Evolutionary conservation across 2,888 invertebrate genomes (phyloP).

Genomic region (Eueremaeus valkanovi): DNA sequence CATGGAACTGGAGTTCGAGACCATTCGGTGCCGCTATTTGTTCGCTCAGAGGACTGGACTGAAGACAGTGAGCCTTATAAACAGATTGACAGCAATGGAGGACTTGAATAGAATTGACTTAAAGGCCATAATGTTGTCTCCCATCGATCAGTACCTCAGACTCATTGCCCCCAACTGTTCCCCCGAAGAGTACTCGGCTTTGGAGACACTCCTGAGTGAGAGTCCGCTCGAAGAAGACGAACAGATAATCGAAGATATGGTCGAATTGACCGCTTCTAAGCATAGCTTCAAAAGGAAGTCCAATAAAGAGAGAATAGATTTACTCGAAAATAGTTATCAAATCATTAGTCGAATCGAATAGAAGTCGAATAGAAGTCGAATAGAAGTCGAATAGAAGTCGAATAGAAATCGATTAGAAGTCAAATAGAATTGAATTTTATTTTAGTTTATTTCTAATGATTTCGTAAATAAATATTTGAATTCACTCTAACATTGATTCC

Average conservation of each 20-base stretch:
- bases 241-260: slow-evolving; percentile 38
- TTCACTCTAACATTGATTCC: too few relatives aligned
- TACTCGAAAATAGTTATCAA: background rate
- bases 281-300: background rate
- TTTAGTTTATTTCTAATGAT: too few relatives aligned
- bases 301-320: background rate
- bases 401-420: too few relatives aligned
- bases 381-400: background rate
- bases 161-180: slow-evolving; percentile 39
- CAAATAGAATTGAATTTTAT: too few relatives aligned
- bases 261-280: slow-evolving; percentile 11
- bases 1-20: slow-evolving; percentile 35
- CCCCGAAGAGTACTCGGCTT: slow-evolving; percentile 35
- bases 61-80: slow-evolving; percentile 3
- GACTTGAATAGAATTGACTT: slow-evolving; percentile 18
- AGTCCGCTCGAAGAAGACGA: slow-evolving; percentile 39
- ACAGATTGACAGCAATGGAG: background rate
- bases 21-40: slow-evolving; percentile 35
- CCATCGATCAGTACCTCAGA: slow-evolving; percentile 28
- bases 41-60: slow-evolving; percentile 41
- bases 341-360: slow-evolving; percentile 22
- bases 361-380: background rate
- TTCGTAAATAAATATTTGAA: too few relatives aligned
- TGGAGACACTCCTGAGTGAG: slow-evolving; percentile 33
- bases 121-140: slow-evolving; percentile 30